Evolutionary conservation across 1,140 invertebrate species (phyloP), one percentile per base, ranked within the genome.

Genomic region (Lepidotrigona ventralis): DNA sequence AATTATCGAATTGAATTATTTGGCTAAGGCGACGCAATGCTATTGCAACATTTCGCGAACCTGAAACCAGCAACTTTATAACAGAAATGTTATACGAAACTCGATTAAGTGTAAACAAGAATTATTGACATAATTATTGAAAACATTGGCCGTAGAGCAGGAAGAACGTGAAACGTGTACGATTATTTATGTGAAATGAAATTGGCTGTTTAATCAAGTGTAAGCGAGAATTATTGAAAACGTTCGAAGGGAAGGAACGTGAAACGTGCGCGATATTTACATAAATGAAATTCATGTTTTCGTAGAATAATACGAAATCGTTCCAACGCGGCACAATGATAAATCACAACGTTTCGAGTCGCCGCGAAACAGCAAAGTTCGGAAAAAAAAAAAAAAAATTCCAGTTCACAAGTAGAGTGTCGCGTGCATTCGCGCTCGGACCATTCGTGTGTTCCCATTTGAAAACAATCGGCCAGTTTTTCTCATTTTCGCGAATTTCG

Each of bases 31-130:
- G 23, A n/a, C 58, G 33, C 33, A 33, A 33, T 33, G 33, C 33
- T 33, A n/a, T n/a, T n/a, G n/a, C n/a, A n/a, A n/a, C n/a, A n/a
- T n/a, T n/a, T n/a, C n/a, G n/a, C n/a, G n/a, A n/a, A n/a, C n/a
- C n/a, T n/a, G n/a, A n/a, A n/a, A n/a, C n/a, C n/a, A 21, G 19
- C 8, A n/a, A 4, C 33, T 79, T 79, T 56, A 23, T 15, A 39
- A 26, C n/a, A 23, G 17, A 6, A 33, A 23, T 21, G 29, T 46
- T 14, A 15, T 4, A 0, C 21, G 8, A 9, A 12, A 9, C 39
- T 60, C 33, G 15, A 80, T 80, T n/a, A 63, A 80, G 46, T 17
- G n/a, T 69, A 69, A 79, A 70, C 21, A 69, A n/a, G 0, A 19
- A 6, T 26, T 46, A 15, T 71, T 51, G 17, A 46, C 11, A 11